Evolutionary conservation across 2,113 vertebrate genomes (phyloP).

Genomic region (Saguinus imperator): DNA sequence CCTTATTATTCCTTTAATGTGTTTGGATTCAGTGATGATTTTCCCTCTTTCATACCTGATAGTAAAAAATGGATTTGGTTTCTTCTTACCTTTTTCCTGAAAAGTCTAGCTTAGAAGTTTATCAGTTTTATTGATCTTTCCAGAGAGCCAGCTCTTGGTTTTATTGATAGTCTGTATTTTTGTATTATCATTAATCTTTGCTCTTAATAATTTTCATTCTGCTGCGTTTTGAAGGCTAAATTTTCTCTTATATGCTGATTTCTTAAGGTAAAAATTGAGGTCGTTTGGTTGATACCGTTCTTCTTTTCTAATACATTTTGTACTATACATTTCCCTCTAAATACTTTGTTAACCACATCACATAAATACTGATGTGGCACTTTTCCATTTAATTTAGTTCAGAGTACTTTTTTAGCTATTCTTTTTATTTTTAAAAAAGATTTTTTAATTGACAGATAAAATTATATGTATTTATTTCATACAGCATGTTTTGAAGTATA

Average conservation of each 20-base stretch:
- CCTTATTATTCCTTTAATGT: constrained; percentile 13
- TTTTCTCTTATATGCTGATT: background rate
- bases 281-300: background rate
- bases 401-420: background rate
- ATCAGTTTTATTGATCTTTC: background rate
- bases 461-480: background rate
- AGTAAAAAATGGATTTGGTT: background rate
- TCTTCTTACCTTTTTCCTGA: background rate
- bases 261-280: background rate
- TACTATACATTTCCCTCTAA: background rate
- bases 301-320: constrained; percentile 5
- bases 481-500: background rate
- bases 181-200: background rate
- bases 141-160: background rate
- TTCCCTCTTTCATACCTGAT: background rate
- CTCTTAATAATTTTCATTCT: background rate
- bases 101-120: background rate
- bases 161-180: background rate
- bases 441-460: background rate
- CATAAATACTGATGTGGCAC: background rate
- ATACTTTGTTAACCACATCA: background rate
- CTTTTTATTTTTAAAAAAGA: background rate
- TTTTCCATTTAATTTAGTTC: background rate
- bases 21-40: constrained; percentile 12
- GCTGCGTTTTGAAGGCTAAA: background rate